Base-by-base conservation (phyloP, 2,113 vertebrate species). In the Hippocampus mohnikei region DNA sequence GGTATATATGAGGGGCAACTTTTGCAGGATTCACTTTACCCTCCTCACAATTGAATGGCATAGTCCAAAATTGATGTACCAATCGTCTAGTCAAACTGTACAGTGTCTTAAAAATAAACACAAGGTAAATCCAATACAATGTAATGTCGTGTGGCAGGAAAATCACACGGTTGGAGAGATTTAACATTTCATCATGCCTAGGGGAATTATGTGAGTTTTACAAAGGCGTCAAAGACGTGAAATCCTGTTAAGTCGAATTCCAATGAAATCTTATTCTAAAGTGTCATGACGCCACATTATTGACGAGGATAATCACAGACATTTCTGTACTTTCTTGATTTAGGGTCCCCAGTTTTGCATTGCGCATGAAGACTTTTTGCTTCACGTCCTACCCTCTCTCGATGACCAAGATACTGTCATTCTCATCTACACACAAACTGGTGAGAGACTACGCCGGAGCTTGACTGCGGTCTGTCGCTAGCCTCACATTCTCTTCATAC, bases 351-450 rank as follows among this genome's bases (percentile, higher is more conserved):
- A 90, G 66, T 93, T 93, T 63, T 71, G 85, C 69, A 85, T 94
- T 25, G 82, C 88, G n/a, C 92, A 92, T 65, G 83, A 90, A 67
- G 91, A 92, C 67, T 94, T 95, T 79, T 66, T 91, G 60, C 81
- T 65, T 53, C 76, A 62, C 1, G 58, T 94, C 50, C 85, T 94
- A 48, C 92, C 91, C 0, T 67, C 74, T 12, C 74, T 94, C 4
- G 84, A 18, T 0, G 89, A 91, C 62, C 69, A 56, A 6, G 93
- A 94, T 78, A 86, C 84, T 0, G 83, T 94, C n/a, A 74, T 94
- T 23, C 93, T 95, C 63, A 65, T 93, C 66, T 95, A 92, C 67
- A 91, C 90, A 0, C 75, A 88, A 37, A 85, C 86, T 18, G 90
- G 94, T 94, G 80, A 92, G 90, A 33, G 7, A 5, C 5, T 2